Evolutionary conservation across 2,888 invertebrate genomes (phyloP).

Genomic region (Steinernema carpocapsae): DNA sequence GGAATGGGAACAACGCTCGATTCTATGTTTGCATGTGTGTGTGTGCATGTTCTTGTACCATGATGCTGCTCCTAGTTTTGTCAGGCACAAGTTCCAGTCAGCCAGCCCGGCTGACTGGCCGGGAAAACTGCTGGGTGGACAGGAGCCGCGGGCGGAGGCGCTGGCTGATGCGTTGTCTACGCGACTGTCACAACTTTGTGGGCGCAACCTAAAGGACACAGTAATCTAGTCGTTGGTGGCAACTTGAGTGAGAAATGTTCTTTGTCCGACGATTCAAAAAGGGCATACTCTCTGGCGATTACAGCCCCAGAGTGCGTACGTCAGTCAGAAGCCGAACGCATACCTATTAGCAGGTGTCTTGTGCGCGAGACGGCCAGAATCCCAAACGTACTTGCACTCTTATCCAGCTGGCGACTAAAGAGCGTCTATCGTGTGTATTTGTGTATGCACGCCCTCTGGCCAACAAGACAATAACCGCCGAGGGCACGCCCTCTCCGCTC

Average conservation of each 20-base stretch:
- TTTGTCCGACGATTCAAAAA: conserved; percentile 26
- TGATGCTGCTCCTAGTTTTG: background rate
- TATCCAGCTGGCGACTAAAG: background rate
- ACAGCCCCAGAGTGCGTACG: conserved; percentile 1
- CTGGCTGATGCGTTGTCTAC: background rate
- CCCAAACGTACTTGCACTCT: conserved; percentile 18
- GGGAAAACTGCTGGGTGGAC: background rate
- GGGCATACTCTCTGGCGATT: conserved; percentile 1
- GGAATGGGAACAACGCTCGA: background rate
- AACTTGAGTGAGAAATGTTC: conserved; percentile 22
- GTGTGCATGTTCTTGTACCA: conserved; percentile 9
- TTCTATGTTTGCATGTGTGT: conserved; percentile 16
- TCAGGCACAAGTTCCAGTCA: too few relatives aligned
- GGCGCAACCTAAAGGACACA: conserved; percentile 25
- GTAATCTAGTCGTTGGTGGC: conserved; percentile 29
- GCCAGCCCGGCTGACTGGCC: background rate
- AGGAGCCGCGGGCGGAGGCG: background rate
- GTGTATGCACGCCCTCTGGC: background rate
- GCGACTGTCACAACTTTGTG: background rate
- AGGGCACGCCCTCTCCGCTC: background rate
- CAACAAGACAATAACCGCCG: conserved; percentile 14
- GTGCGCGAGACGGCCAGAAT: background rate
- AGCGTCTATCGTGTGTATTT: background rate
- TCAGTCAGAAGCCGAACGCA: background rate
- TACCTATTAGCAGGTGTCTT: conserved; percentile 12